These are phyloP conservation scores for Oceanodroma tethys DNA, from an alignment of 2,113 vertebrate genomes.

Conservation along the genomic window DNA sequence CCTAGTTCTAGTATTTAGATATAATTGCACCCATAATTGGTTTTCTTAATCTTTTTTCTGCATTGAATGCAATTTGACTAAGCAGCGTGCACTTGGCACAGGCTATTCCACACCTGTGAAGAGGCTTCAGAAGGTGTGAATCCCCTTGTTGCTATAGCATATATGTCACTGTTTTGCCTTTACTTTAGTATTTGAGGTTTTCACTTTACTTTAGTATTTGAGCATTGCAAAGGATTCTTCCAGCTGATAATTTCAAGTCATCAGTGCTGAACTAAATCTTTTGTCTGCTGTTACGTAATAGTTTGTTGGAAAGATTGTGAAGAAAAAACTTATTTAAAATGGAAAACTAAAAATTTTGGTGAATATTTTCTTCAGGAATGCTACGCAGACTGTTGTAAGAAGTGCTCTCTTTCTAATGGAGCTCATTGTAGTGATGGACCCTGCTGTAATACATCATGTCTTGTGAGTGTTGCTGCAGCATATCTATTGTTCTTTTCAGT, in stretches of 20 bases:
- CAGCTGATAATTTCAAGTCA: not conserved
- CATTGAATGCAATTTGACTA: not conserved
- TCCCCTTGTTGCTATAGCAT: not conserved
- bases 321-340: not conserved
- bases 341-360: not conserved
- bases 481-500: not conserved
- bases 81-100: not conserved
- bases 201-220: not conserved
- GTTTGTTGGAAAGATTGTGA: not conserved
- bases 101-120: not conserved
- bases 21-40: not conserved
- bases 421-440: slow-evolving; percentile 96
- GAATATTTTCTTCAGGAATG: slow-evolving; percentile 82
- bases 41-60: not conserved
- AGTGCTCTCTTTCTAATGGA: slow-evolving; percentile 94
- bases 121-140: not conserved
- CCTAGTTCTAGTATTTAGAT: not conserved
- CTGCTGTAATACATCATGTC: slow-evolving; percentile 90
- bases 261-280: not conserved
- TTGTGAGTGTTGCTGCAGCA: slow-evolving; percentile 74
- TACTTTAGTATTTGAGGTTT: not conserved
- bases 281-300: not conserved
- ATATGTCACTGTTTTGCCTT: not conserved
- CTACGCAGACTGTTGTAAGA: slow-evolving; percentile 93
- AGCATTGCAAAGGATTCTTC: not conserved